A percentile compares a stretch with the other conserved stretches of the same genome.
Evolutionary conservation across 2,113 vertebrate species (phyloP).

Genomic region (Pygoscelis adeliae): DNA sequence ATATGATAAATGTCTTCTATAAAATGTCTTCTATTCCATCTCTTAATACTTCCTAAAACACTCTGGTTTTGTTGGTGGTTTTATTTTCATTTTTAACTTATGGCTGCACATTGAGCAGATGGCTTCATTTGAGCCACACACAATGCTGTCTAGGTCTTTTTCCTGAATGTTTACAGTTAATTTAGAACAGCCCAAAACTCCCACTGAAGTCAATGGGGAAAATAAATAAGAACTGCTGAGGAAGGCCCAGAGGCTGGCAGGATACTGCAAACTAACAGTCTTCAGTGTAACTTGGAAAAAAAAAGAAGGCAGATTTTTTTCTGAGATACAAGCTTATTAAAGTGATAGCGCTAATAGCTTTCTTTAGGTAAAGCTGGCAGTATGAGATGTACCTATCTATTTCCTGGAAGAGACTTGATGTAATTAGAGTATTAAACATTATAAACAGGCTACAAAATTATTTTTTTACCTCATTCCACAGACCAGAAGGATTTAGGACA

Average conservation of each 20-base stretch:
- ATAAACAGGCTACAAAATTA: not conserved
- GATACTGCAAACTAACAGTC: not conserved
- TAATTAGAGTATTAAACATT: not conserved
- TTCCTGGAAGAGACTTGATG: not conserved
- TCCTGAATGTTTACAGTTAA: not conserved
- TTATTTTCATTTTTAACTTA: slow-evolving; percentile 33
- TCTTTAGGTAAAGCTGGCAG: not conserved
- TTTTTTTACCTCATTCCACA: not conserved
- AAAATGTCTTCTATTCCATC: not conserved
- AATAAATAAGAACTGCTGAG: slow-evolving; percentile 29
- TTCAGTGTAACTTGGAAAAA: not conserved
- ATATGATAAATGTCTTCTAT: not conserved
- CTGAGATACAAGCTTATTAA: not conserved
- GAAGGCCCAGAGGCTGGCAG: not conserved
- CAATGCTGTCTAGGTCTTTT: not conserved
- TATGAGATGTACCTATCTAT: not conserved
- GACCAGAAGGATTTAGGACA: not conserved
- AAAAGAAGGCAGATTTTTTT: not conserved
- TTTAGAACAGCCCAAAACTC: slow-evolving; percentile 16
- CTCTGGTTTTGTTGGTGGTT: not conserved
- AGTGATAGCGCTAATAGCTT: not conserved
- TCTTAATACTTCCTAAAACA: not conserved
- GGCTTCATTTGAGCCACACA: slow-evolving; percentile 8
- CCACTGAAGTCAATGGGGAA: not conserved
- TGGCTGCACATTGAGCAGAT: not conserved